Conservation (phyloP, 2,113 vertebrate species). For the Zingel zingel region DNA sequence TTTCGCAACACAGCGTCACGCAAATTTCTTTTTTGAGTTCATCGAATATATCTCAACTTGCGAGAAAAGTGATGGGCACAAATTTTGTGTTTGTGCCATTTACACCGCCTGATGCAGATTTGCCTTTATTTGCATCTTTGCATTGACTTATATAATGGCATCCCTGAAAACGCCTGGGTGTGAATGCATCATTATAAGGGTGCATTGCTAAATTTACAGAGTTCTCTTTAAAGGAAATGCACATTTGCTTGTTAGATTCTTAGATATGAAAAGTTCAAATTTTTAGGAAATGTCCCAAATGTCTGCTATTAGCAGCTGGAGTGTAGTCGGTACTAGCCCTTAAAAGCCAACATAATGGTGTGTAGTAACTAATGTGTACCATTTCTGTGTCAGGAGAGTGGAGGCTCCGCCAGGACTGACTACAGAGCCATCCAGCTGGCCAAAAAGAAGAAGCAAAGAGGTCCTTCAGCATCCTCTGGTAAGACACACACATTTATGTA, state of each 20-base stretch:
- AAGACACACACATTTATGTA: constrained; percentile 45
- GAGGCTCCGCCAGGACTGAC: constrained; percentile 96
- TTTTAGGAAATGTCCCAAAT: not conserved
- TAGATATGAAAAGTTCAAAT: too few species aligned
- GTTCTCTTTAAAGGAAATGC: not conserved
- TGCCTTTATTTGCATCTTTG: too few species aligned
- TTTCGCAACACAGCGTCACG: too few species aligned
- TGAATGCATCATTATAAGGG: not conserved
- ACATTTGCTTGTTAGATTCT: not conserved
- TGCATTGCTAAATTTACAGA: not conserved
- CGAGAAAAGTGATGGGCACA: too few species aligned
- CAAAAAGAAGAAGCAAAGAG: constrained; percentile 92
- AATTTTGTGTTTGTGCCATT: too few species aligned
- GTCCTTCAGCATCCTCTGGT: constrained; percentile 84
- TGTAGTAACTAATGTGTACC: not conserved
- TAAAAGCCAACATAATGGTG: too few species aligned
- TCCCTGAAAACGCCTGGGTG: too few species aligned
- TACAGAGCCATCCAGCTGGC: constrained; percentile 96
- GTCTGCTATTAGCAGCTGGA: not conserved
- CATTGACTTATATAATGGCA: not conserved
- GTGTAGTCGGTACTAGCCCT: not conserved
- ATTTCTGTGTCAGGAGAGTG: constrained; percentile 86
- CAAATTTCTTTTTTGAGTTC: too few species aligned
- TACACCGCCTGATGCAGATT: too few species aligned
- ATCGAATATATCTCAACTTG: too few species aligned